phyloP scores from a whole-genome alignment of 1,140 invertebrate genomes.

The Drosophila lacertosa region DNA sequence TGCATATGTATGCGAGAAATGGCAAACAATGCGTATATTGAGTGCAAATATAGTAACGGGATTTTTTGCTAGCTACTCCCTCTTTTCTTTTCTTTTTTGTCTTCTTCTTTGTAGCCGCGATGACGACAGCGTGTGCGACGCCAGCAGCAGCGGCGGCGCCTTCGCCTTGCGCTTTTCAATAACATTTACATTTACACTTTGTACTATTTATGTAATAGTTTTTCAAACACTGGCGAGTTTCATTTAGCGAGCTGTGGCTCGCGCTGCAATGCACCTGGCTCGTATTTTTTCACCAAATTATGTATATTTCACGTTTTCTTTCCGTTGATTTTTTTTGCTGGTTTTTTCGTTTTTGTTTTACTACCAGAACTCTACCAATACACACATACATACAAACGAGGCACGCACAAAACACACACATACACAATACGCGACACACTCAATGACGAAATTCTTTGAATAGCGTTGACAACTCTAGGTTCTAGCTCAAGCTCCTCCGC shows the following conservation, averaged over 20 bases:
- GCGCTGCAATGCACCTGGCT: conserved; percentile 30
- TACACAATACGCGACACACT: conserved; percentile 55
- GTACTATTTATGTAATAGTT: conserved; percentile 81
- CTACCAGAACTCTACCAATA: conserved; percentile 65
- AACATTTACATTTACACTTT: conserved; percentile 76
- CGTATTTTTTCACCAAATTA: conserved; percentile 42
- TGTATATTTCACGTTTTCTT: conserved; percentile 65
- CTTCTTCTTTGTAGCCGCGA: conserved; percentile 62
- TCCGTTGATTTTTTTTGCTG: conserved; percentile 50
- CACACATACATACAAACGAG: conserved; percentile 58
- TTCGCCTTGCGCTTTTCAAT: conserved; percentile 71
- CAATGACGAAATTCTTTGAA: conserved; percentile 83
- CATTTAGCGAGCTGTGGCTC: conserved; percentile 13
- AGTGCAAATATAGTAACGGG: conserved; percentile 60
- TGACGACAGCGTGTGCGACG: conserved; percentile 73
- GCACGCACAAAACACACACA: conserved; percentile 61
- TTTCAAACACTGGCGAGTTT: conserved; percentile 59
- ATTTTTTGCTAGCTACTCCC: conserved; percentile 58
- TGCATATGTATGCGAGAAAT: conserved; percentile 26
- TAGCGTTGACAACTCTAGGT: conserved; percentile 76
- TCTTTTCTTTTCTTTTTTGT: conserved; percentile 52
- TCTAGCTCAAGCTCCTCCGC: conserved; percentile 71
- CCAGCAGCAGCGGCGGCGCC: conserved; percentile 50
- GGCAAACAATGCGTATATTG: conserved; percentile 53
- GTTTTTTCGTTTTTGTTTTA: conserved; percentile 67